These are phyloP conservation scores for Tetragnatha versicolor DNA, from an alignment of 1,140 invertebrate species.

Conservation along the genomic window DNA sequence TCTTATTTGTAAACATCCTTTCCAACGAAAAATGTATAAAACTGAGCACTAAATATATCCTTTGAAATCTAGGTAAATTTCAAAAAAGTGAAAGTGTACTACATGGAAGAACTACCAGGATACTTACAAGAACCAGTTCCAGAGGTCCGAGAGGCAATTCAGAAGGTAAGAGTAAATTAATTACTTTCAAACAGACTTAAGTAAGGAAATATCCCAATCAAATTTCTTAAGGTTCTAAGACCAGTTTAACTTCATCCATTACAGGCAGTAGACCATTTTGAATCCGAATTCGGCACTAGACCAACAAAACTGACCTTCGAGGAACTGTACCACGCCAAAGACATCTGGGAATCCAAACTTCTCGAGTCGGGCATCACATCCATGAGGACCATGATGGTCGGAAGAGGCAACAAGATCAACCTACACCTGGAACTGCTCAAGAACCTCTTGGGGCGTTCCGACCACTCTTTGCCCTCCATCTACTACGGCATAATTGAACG, in stretches of 20 bases:
- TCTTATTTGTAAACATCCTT: too few species aligned
- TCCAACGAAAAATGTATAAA: too few species aligned
- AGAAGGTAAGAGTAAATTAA: too few species aligned
- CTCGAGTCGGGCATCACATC: background rate
- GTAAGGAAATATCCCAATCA: too few species aligned
- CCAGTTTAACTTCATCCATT: too few species aligned
- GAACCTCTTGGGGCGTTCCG: conserved; percentile 73
- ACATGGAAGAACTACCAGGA: conserved; percentile 80
- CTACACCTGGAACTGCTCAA: conserved; percentile 63
- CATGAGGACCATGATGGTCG: background rate
- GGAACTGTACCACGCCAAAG: conserved; percentile 12
- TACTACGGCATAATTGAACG: conserved; percentile 76
- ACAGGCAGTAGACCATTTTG: background rate
- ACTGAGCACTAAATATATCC: conserved; percentile 51
- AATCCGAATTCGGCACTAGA: background rate
- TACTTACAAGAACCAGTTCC: background rate
- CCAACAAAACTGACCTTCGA: conserved; percentile 15
- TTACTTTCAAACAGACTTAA: too few species aligned
- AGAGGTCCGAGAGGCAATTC: too few species aligned
- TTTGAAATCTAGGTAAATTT: conserved; percentile 77
- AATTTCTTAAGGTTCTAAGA: too few species aligned
- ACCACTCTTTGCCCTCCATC: conserved; percentile 88
- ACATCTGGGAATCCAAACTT: conserved; percentile 15
- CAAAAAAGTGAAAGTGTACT: conserved; percentile 77
- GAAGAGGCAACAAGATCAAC: conserved; percentile 16